phyloP scores from a whole-genome alignment of 2,888 invertebrate genomes.

The Caenorhabditis doughertyi region DNA sequence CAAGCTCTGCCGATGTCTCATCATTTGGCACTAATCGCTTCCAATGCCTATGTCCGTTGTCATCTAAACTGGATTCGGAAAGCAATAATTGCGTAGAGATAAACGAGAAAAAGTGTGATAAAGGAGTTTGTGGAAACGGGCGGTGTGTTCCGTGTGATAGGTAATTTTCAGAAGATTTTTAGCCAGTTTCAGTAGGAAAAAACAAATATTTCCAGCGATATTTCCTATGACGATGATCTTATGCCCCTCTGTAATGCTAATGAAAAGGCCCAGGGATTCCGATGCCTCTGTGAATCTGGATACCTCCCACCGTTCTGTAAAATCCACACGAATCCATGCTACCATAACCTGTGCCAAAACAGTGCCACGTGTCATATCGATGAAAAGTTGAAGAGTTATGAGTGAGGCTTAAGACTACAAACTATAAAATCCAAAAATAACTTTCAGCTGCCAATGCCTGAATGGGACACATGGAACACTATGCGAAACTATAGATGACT shows the following conservation, averaged over 20 bases:
- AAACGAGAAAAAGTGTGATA: slow-evolving; percentile 11
- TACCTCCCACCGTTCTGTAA: slow-evolving; percentile 51
- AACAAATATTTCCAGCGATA: slow-evolving; percentile 8
- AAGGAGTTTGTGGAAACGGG: slow-evolving; percentile 54
- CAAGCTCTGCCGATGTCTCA: slow-evolving; percentile 28
- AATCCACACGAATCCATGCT: slow-evolving; percentile 52
- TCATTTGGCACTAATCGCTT: slow-evolving; percentile 41
- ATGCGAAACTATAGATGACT: slow-evolving; percentile 64
- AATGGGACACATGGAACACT: slow-evolving; percentile 68
- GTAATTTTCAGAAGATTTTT: not conserved
- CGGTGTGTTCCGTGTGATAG: slow-evolving; percentile 55
- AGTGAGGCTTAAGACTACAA: slow-evolving; percentile 23
- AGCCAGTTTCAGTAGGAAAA: too few species aligned
- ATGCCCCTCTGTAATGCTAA: slow-evolving; percentile 50
- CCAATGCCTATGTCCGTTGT: slow-evolving; percentile 65
- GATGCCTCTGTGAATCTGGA: slow-evolving; percentile 68
- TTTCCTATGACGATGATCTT: slow-evolving; percentile 41
- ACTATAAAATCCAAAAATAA: not conserved
- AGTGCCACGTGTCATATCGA: slow-evolving; percentile 49
- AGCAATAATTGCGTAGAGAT: slow-evolving; percentile 36
- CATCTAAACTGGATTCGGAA: slow-evolving; percentile 38
- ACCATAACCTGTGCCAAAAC: slow-evolving; percentile 60
- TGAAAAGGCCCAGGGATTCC: slow-evolving; percentile 39
- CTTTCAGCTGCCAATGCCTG: slow-evolving; percentile 66
- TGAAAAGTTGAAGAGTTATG: slow-evolving; percentile 34